These are phyloP conservation scores for Lasiommata megera DNA, from an alignment of 2,888 invertebrate species.

Conservation along the genomic window DNA sequence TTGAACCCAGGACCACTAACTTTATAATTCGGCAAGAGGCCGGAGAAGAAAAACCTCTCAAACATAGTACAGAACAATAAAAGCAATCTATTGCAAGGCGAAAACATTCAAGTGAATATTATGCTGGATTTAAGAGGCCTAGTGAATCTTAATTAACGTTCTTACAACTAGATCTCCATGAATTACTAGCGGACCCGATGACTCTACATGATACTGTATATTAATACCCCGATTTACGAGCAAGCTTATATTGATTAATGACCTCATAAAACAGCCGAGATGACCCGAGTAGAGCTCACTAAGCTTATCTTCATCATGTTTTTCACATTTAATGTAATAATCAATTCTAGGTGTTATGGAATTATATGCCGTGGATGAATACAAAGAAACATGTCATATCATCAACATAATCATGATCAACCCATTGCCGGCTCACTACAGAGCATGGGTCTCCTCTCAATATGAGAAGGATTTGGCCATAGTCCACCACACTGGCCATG, in stretches of 20 bases:
- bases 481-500: no score
- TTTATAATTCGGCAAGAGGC: no score
- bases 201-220: conserved; percentile 8
- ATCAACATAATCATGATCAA: no score
- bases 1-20: no score
- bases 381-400: no score
- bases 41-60: no score
- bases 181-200: neutral
- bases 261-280: conserved; percentile 24
- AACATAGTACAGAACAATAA: neutral
- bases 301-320: neutral
- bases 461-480: no score
- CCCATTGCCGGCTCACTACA: no score
- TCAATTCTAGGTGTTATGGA: no score
- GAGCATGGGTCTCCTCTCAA: no score
- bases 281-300: neutral
- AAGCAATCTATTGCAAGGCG: neutral
- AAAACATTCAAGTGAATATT: neutral
- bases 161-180: neutral
- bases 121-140: neutral
- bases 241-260: conserved; percentile 31
- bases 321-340: no score
- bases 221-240: conserved; percentile 30
- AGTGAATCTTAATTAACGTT: conserved; percentile 2
- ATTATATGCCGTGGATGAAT: no score